Base-by-base conservation (phyloP, 2,888 invertebrate genomes). In the Xanthia icteritia region DNA sequence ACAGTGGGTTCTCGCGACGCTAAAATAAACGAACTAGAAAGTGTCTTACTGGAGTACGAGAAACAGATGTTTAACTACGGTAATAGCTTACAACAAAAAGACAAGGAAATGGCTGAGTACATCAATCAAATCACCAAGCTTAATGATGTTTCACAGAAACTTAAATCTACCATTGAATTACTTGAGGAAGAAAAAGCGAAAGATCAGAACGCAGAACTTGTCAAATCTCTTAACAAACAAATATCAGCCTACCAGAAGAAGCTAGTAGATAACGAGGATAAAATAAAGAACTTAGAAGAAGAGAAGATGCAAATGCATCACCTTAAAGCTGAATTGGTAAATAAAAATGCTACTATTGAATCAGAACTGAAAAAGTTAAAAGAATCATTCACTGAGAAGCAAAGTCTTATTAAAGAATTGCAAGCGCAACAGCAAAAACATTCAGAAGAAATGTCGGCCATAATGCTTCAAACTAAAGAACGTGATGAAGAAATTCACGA, bases 401-500 rank as follows among this genome's bases (percentile, higher is more conserved):
- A 96, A 89, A 90, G 79, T 70, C 86, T 96, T 66, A 93, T 97
- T n/a, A 94, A 95, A 81, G 96, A 96, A 66, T 89, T 97, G 76
- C 95, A 96, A 79, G 91, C 92, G 6, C 95, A 97, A 83, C 93
- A 96, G 79, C 95, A 97, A 67, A 95, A 96, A 77, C 96, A 96
- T 76, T 91, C 94, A n/a, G 94, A 96, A 66, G 96, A 97, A 87
- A 92, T 97, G 87, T 90, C 96, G 76, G 90, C 95, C 88, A 91
- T 97, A 77, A 92, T 92, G 88, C 83, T 92, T 13, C 93, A 97
- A 92, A 94, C 97, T 70, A 96, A 97, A 92, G 96, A 97, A 84
- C 94, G 97, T 71, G 96, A 97, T 92, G 95, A 97, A 92, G 96
- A 97, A 95, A 97, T 97, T 81, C 96, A 97, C 85, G 91, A 96